Evolutionary conservation across 2,113 vertebrate genomes (phyloP).

Genomic region (Grantiella picta): DNA sequence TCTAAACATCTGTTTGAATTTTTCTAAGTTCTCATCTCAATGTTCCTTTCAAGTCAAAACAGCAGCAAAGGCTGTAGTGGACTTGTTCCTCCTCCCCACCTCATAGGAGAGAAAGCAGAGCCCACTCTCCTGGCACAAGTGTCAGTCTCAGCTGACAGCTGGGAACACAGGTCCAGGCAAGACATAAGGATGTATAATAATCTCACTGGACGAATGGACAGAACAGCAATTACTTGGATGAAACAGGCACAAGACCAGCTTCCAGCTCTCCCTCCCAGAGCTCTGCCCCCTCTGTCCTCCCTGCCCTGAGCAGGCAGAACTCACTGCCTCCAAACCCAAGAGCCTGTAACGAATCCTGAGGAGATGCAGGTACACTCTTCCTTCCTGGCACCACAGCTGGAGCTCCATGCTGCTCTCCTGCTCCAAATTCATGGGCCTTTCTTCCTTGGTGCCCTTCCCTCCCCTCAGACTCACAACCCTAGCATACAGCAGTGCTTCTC

Average conservation of each 20-base stretch:
- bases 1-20: not conserved
- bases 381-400: rapidly evolving
- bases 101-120: not conserved
- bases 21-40: not conserved
- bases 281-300: not conserved
- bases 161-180: not conserved
- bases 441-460: not conserved
- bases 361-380: too few species aligned
- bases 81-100: not conserved
- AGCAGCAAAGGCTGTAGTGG: not conserved
- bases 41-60: not conserved
- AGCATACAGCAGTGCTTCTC: not conserved
- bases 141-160: not conserved
- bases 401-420: not conserved
- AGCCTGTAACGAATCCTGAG: not conserved
- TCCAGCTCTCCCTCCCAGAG: not conserved
- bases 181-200: not conserved
- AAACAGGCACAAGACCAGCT: too few species aligned
- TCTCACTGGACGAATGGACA: not conserved
- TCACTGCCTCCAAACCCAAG: not conserved
- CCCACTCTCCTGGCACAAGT: not conserved
- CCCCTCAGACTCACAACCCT: not conserved
- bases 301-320: not conserved
- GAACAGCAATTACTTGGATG: not conserved
- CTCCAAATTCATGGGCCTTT: not conserved